phyloP scores from a whole-genome alignment of 2,113 vertebrate species.

The Probosciger aterrimus region DNA sequence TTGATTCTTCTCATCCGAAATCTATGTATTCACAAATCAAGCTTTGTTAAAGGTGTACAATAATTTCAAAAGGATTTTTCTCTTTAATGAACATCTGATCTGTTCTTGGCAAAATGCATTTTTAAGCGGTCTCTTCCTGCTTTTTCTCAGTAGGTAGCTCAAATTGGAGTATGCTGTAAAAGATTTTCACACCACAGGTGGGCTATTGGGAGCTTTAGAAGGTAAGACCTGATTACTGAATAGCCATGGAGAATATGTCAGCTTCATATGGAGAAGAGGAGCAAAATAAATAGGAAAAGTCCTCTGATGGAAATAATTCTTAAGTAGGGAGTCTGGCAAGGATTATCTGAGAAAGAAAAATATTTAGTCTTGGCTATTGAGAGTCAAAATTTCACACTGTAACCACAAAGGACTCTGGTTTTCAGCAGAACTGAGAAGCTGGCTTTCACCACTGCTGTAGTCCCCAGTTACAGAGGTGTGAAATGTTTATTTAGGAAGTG shows the following conservation, averaged over 20 bases:
- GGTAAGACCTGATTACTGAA: not conserved
- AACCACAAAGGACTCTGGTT: not conserved
- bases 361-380: not conserved
- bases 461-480: constrained; percentile 13
- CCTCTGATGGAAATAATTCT: not conserved
- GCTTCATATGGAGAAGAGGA: not conserved
- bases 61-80: not conserved
- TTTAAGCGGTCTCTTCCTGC: not conserved
- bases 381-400: not conserved
- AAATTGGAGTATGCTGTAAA: not conserved
- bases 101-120: not conserved
- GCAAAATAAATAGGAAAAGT: not conserved
- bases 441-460: not conserved
- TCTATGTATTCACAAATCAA: not conserved
- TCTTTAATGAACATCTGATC: not conserved
- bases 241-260: not conserved
- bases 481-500: constrained; percentile 43
- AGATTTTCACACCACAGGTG: not conserved
- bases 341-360: not conserved
- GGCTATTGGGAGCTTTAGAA: not conserved
- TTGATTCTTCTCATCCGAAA: not conserved
- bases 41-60: not conserved
- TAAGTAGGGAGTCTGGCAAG: not conserved
- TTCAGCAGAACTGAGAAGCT: not conserved
- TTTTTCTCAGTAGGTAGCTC: not conserved